Conservation (phyloP, 1,140 invertebrate genomes). For the Latrodectus geometricus region DNA sequence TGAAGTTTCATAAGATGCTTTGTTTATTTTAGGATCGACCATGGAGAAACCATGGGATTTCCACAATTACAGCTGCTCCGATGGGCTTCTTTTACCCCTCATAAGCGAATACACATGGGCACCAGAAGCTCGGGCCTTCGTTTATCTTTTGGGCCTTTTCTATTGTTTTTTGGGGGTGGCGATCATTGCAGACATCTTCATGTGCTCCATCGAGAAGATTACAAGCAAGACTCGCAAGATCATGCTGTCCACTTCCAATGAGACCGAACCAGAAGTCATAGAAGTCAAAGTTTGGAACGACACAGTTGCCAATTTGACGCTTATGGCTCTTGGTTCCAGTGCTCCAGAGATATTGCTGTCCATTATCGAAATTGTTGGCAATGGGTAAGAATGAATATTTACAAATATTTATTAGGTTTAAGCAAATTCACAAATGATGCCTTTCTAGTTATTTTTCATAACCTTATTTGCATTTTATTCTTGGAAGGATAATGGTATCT, state of each 20-base stretch:
- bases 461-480: too few species aligned
- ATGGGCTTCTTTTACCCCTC: slow-evolving; percentile 73
- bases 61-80: slow-evolving; percentile 69
- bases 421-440: too few species aligned
- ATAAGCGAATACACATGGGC: slow-evolving; percentile 74
- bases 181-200: slow-evolving; percentile 76
- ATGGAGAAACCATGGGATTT: too few species aligned
- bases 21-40: too few species aligned
- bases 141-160: slow-evolving; percentile 74
- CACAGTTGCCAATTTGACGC: slow-evolving; percentile 78
- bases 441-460: too few species aligned
- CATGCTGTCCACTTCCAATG: slow-evolving; percentile 59
- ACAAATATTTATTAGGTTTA: too few species aligned
- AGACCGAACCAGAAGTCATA: slow-evolving; percentile 66
- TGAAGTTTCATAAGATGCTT: too few species aligned
- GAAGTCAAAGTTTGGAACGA: slow-evolving; percentile 74
- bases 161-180: slow-evolving; percentile 74
- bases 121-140: slow-evolving; percentile 68
- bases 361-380: slow-evolving; percentile 75
- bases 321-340: slow-evolving; percentile 78
- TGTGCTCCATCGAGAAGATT: slow-evolving; percentile 77
- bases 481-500: too few species aligned
- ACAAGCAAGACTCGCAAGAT: slow-evolving; percentile 76
- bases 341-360: slow-evolving; percentile 78
- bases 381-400: slow-evolving; percentile 65